Evolutionary conservation across 2,113 vertebrate genomes (phyloP).

Genomic region (Anolis sagrei): DNA sequence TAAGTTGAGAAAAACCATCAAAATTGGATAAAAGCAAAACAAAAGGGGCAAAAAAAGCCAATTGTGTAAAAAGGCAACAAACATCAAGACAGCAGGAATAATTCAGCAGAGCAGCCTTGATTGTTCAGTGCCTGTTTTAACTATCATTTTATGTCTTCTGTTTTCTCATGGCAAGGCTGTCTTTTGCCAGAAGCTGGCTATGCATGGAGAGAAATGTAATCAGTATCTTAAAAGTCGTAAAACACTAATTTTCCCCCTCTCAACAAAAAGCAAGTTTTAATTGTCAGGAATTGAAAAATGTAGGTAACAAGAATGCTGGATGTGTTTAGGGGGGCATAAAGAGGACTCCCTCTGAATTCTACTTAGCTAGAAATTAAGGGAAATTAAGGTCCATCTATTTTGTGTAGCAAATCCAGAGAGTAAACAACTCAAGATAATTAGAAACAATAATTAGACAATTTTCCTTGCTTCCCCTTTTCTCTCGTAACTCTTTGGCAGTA

Average conservation of each 20-base stretch:
- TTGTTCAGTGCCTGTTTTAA: background rate
- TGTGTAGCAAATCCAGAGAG: background rate
- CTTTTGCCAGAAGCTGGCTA: background rate
- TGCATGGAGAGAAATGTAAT: background rate
- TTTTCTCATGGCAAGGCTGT: background rate
- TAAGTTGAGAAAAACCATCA: background rate
- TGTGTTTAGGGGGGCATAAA: background rate
- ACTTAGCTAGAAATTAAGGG: conserved; percentile 11
- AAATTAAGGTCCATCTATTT: conserved; percentile 1
- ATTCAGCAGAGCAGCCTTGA: background rate
- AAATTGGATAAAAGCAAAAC: background rate
- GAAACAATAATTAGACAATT: conserved; percentile 13
- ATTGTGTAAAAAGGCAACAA: background rate
- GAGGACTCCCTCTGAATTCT: background rate
- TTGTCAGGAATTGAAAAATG: background rate
- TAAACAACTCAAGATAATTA: conserved; percentile 31
- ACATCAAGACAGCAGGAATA: background rate
- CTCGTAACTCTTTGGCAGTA: background rate
- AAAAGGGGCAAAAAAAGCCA: background rate
- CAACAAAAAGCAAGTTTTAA: background rate
- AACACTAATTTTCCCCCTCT: background rate
- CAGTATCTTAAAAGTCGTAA: background rate
- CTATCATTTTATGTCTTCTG: background rate
- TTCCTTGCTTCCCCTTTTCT: background rate
- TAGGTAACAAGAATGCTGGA: background rate